Conservation (phyloP, 2,888 invertebrate genomes). For the Macrosiphum euphorbiae region DNA sequence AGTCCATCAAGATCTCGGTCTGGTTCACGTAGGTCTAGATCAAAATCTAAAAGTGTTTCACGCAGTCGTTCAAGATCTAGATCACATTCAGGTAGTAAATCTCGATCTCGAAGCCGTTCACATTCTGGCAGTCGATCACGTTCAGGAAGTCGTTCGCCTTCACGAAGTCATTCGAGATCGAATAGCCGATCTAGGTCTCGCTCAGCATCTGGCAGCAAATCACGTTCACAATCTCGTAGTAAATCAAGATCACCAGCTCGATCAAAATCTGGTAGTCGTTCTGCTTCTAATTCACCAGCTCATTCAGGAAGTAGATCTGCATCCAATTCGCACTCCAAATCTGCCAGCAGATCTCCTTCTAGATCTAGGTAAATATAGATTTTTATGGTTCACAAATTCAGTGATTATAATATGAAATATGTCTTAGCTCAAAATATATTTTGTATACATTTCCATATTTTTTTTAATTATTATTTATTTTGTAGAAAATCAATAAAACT, state of each 20-base stretch:
- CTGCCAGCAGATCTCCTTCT: conserved; percentile 69
- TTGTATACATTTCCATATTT: not conserved
- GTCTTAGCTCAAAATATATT: not conserved
- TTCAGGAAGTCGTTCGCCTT: conserved; percentile 67
- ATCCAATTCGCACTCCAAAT: conserved; percentile 70
- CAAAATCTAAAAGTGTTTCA: conserved; percentile 45
- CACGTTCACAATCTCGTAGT: conserved; percentile 68
- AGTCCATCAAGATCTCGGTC: conserved; percentile 71
- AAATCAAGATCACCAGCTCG: conserved; percentile 71
- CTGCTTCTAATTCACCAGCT: conserved; percentile 70
- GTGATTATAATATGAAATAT: not conserved
- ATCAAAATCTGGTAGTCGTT: conserved; percentile 71
- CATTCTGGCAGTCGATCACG: conserved; percentile 67
- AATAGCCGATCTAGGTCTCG: conserved; percentile 62
- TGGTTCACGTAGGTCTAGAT: conserved; percentile 54
- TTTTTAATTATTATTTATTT: not conserved
- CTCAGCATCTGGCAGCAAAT: conserved; percentile 60
- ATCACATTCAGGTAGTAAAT: conserved; percentile 55
- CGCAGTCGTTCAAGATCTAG: conserved; percentile 48
- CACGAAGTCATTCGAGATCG: conserved; percentile 64
- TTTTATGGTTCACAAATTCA: not conserved
- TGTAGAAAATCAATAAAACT: not conserved
- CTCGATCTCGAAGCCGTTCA: conserved; percentile 69
- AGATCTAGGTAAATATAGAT: conserved; percentile 42
- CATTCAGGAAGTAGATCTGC: conserved; percentile 70